These are phyloP conservation scores for Arctocebus calabarensis DNA, from an alignment of 2,797 vertebrate genomes.

Conservation along the genomic window DNA sequence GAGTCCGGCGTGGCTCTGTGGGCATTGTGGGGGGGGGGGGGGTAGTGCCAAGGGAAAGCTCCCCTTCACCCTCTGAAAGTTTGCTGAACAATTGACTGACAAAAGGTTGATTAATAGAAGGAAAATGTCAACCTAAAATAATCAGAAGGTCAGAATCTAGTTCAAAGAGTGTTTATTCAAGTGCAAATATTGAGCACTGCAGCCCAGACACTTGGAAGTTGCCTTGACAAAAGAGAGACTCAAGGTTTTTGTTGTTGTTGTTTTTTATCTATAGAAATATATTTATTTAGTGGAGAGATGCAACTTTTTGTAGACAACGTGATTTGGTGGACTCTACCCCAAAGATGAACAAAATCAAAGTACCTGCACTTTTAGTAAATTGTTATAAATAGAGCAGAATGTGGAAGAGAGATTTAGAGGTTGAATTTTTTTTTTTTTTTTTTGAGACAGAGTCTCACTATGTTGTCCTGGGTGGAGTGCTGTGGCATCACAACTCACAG, in stretches of 20 bases:
- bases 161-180: no score
- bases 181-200: no score
- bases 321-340: not conserved
- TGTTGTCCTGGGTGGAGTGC: no score
- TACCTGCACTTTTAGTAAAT: not conserved
- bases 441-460: no score
- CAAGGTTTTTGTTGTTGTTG: no score
- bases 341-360: slow-evolving; percentile 34
- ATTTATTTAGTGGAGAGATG: slow-evolving; percentile 8
- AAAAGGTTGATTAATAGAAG: not conserved
- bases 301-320: not conserved
- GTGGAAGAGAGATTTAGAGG: not conserved
- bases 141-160: no score
- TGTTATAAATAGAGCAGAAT: not conserved
- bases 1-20: not conserved
- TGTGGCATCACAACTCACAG: no score
- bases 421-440: not conserved
- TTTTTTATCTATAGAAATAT: not conserved
- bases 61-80: not conserved
- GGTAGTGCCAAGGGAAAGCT: not conserved
- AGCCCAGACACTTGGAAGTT: no score
- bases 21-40: no score
- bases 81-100: not conserved
- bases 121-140: not conserved
- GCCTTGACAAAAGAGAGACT: no score